These are phyloP conservation scores for Corythornis cristatus DNA, from an alignment of 2,113 vertebrate genomes.

Conservation along the genomic window DNA sequence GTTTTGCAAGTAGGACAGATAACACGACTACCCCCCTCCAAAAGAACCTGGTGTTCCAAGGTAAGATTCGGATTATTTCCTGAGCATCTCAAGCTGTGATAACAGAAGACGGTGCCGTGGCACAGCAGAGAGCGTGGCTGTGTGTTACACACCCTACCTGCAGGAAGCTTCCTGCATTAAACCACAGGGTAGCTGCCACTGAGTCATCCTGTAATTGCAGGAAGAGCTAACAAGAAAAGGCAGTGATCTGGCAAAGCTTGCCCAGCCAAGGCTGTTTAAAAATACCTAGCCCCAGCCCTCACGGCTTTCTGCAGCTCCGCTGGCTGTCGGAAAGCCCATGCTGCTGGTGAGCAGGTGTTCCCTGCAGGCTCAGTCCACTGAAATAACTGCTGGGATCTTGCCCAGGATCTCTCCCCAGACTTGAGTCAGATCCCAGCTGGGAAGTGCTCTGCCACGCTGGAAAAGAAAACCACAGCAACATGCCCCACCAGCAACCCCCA, in stretches of 20 bases:
- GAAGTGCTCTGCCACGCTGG: background rate
- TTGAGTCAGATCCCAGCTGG: background rate
- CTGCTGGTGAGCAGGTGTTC: background rate
- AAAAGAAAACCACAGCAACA: background rate
- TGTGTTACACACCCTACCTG: background rate
- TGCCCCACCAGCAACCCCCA: background rate
- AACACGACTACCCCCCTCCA: background rate
- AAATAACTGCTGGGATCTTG: background rate
- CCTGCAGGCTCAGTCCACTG: background rate
- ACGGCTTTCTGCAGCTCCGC: background rate
- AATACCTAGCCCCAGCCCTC: background rate
- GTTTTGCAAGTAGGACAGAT: background rate
- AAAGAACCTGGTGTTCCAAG: background rate
- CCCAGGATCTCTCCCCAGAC: background rate
- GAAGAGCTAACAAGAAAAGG: conserved; percentile 9
- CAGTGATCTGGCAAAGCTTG: background rate
- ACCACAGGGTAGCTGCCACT: background rate
- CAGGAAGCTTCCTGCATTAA: background rate
- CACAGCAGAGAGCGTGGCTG: background rate
- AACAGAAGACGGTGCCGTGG: background rate
- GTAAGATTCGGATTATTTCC: background rate
- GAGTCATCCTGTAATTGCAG: background rate
- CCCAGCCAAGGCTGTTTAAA: background rate
- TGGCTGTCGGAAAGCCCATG: background rate
- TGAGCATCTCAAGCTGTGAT: conserved; percentile 9